These are phyloP conservation scores for Agapornis canus DNA, from an alignment of 2,797 vertebrate genomes.

Conservation along the genomic window DNA sequence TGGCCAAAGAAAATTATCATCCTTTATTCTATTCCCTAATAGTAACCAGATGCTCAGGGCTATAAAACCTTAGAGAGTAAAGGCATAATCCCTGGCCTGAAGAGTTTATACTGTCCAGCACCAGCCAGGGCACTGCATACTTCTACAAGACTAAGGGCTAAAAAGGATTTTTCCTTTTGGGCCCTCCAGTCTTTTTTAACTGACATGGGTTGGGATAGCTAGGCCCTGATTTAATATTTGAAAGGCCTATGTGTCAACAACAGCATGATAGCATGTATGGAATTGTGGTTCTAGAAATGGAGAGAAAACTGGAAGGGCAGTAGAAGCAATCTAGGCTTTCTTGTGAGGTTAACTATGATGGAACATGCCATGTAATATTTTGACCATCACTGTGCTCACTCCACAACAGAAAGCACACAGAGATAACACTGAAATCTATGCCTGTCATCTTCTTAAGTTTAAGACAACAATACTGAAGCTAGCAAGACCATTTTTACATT, in stretches of 20 bases:
- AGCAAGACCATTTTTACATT: neutral
- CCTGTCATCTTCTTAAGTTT: neutral
- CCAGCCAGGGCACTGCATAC: neutral
- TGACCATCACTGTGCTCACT: neutral
- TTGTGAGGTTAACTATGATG: neutral
- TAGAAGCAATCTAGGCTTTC: neutral
- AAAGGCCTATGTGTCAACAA: neutral
- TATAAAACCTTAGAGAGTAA: neutral
- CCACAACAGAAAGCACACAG: neutral
- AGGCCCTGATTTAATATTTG: neutral
- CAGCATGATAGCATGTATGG: neutral
- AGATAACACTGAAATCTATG: neutral
- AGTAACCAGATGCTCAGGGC: neutral
- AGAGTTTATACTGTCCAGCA: neutral
- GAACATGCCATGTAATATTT: neutral
- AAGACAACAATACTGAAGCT: neutral
- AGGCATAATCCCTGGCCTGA: neutral
- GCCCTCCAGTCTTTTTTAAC: neutral
- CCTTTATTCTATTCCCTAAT: neutral
- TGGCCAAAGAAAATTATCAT: neutral
- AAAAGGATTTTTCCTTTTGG: neutral
- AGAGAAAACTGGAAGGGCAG: neutral
- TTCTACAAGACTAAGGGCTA: neutral
- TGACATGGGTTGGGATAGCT: neutral
- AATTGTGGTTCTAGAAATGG: neutral